phyloP scores from a whole-genome alignment of 1,140 invertebrate genomes.

The Tetranychus urticae region DNA sequence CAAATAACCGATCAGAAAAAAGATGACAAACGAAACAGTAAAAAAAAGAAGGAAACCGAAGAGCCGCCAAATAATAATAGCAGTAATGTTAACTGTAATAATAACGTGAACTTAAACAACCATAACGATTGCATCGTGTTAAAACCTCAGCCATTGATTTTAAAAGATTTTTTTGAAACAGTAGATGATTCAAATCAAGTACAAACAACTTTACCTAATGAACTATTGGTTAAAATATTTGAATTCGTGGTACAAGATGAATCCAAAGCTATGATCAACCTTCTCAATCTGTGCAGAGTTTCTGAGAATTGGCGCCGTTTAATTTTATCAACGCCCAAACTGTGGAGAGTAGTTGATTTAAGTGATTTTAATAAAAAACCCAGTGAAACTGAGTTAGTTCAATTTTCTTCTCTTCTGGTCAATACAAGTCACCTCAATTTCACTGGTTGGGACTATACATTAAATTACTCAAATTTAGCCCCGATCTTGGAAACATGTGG shows the following conservation, averaged over 20 bases:
- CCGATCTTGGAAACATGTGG: not conserved
- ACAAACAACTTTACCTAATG: not conserved
- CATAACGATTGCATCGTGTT: no score
- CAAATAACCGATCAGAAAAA: no score
- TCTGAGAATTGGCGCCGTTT: slow-evolving; percentile 3
- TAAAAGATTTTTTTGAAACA: no score
- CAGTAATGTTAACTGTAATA: no score
- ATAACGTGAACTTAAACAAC: no score
- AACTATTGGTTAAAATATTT: not conserved
- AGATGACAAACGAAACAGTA: no score
- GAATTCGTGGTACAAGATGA: not conserved
- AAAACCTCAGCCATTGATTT: no score
- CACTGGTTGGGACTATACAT: not conserved
- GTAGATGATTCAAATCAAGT: no score
- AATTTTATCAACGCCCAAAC: slow-evolving; percentile 1
- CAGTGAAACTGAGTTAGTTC: not conserved
- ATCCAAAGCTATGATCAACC: not conserved
- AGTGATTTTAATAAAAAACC: not conserved
- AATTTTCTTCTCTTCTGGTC: not conserved
- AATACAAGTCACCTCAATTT: not conserved
- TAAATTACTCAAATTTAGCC: not conserved
- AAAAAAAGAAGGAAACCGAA: no score
- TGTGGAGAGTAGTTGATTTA: slow-evolving; percentile 5
- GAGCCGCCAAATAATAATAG: no score
- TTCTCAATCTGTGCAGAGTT: slow-evolving; percentile 2